Evolutionary conservation across 2,888 invertebrate species (phyloP).

Genomic region (Bruchidius siliquastri): DNA sequence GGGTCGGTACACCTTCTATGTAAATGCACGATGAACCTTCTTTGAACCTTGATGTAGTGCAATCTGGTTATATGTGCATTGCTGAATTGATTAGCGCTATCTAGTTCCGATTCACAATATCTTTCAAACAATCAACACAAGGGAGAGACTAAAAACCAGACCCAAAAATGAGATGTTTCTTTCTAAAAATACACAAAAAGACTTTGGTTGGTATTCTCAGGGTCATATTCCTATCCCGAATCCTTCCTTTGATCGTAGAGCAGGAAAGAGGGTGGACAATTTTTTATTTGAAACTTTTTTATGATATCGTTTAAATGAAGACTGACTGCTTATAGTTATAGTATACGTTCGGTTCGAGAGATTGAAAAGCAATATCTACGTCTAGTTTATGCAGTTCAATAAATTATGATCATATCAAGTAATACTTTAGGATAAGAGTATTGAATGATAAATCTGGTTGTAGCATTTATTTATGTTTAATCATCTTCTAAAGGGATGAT

Average conservation of each 20-base stretch:
- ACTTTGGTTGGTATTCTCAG: constrained; percentile 35
- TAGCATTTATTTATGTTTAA: too few species aligned
- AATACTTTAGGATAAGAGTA: background rate
- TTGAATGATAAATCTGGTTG: too few species aligned
- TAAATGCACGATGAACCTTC: too few species aligned
- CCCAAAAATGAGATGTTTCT: constrained; percentile 17
- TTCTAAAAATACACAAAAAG: constrained; percentile 21
- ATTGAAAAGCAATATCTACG: background rate
- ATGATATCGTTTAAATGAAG: background rate
- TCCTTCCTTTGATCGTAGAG: constrained; percentile 10
- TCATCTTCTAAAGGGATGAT: too few species aligned
- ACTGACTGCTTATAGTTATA: background rate
- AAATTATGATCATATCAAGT: constrained; percentile 8
- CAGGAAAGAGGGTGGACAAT: constrained; percentile 10
- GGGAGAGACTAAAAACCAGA: constrained; percentile 20
- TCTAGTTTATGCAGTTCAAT: constrained; percentile 4
- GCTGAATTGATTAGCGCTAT: background rate
- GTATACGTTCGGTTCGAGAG: background rate
- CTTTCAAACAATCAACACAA: constrained; percentile 23
- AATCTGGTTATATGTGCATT: background rate
- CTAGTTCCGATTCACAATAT: constrained; percentile 2
- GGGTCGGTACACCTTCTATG: too few species aligned
- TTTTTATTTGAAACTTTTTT: constrained; percentile 1
- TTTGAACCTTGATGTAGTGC: too few species aligned
- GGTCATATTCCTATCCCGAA: constrained; percentile 32